Percentiles rank a stretch among this genome's conserved stretches.
Conservation (phyloP, 2,888 invertebrate genomes). For the Drosophila rubida region DNA sequence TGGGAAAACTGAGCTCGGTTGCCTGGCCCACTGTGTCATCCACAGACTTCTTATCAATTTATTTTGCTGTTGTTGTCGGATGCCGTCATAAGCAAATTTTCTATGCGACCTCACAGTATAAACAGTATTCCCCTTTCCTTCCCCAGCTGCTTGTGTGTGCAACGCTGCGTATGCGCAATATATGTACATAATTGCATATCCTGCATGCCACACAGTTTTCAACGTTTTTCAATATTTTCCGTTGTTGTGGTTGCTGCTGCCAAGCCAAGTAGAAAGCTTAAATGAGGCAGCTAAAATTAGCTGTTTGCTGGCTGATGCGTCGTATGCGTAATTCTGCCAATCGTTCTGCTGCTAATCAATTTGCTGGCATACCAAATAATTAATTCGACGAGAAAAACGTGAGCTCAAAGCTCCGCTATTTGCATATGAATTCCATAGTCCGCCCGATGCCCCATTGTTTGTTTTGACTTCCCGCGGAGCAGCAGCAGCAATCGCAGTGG, state of each 20-base stretch:
- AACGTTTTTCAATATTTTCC: not conserved
- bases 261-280: conserved; percentile 31
- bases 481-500: not conserved
- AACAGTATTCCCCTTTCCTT: not conserved
- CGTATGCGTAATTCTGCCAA: conserved; percentile 42
- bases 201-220: conserved; percentile 17
- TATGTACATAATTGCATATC: conserved; percentile 53
- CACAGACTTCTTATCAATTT: conserved; percentile 52
- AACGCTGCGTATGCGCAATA: conserved; percentile 39
- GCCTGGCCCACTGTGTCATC: conserved; percentile 26
- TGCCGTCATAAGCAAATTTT: conserved; percentile 54
- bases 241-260: conserved; percentile 19
- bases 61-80: conserved; percentile 42
- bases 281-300: conserved; percentile 30
- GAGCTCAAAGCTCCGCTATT: conserved; percentile 31
- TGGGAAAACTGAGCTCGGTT: not conserved
- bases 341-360: not conserved
- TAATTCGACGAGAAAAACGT: conserved; percentile 10
- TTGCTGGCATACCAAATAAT: conserved; percentile 2
- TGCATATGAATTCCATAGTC: conserved; percentile 48
- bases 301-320: conserved; percentile 28
- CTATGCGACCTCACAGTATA: conserved; percentile 37
- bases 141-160: conserved; percentile 4
- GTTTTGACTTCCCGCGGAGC: conserved; percentile 18
- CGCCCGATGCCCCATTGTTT: conserved; percentile 30